Evolutionary conservation across 2,797 vertebrate genomes (phyloP), one percentile per base, ranked within the genome.

Genomic region (Xenentodon cancila): DNA sequence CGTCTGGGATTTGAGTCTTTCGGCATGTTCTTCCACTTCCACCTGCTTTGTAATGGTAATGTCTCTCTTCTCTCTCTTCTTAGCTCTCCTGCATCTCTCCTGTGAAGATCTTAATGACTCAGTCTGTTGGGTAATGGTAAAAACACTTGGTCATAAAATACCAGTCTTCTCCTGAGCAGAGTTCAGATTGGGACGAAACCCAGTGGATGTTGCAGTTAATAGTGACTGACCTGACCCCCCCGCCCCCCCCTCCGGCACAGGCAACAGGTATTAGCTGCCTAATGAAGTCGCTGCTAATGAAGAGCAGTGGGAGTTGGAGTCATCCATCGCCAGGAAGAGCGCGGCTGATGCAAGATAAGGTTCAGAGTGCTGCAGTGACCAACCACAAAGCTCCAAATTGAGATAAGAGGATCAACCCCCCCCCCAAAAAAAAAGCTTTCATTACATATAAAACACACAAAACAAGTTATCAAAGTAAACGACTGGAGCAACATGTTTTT

Each of bases 251-350:
- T 71, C 80, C 54, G 25, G 52, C 68, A 20, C 7, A 2, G 61
- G 57, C 57, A 71, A 78, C 83, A 82, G 71, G 80, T 82, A 70
- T 67, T 59, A 84, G 64, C 79, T 57, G 61, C 60, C 54, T 81
- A 77, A 86, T 81, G 82, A 85, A 66, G 43, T 64, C 0, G 30
- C 54, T 20, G 73, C 62, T 84, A 82, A 84, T 79, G 79, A 79
- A 48, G 72, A 73, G 73, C 75, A 11, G 58, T 6, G 65, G 76
- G 77, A 77, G 63, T 50, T 68, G 48, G 45, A 49, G 45, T 57
- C 64, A 15, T 54, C 16, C 34, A 8, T 16, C 22, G 65, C 47
- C 68, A 44, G 54, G 54, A 62, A 15, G 52, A 54, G 58, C 19
- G 3, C 11, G 37, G 43, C 27, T 18, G 0, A 4, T 0, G 25